phyloP scores from a whole-genome alignment of 2,888 invertebrate species.

The Plebejus anna region DNA sequence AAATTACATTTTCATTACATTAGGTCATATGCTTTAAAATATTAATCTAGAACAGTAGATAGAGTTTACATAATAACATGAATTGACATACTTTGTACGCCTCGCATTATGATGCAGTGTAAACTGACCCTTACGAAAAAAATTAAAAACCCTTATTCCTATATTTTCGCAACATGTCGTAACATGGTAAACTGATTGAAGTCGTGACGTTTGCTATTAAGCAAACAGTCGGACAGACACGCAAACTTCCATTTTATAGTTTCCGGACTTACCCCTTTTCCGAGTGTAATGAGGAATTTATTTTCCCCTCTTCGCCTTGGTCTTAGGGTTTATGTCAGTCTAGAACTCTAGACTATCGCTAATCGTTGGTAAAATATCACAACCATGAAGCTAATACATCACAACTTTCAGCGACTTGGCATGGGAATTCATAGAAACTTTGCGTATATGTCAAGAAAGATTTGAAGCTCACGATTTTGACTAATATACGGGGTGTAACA shows the following conservation, averaged over 20 bases:
- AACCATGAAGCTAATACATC: not conserved
- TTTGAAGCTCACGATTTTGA: not conserved
- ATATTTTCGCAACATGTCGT: not conserved
- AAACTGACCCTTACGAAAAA: too few species aligned
- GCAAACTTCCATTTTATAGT: conserved; percentile 1
- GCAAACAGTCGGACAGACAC: not conserved
- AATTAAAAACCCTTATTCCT: not conserved
- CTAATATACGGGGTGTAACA: not conserved
- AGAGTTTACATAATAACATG: too few species aligned
- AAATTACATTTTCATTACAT: too few species aligned
- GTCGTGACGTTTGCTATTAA: not conserved
- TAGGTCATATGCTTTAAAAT: too few species aligned
- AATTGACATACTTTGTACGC: too few species aligned
- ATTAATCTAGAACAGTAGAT: too few species aligned
- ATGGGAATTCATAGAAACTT: too few species aligned
- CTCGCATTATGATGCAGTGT: too few species aligned
- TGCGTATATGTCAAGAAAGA: not conserved
- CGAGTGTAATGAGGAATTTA: not conserved
- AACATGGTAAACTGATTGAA: not conserved
- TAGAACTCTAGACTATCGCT: not conserved
- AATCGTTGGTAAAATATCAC: not conserved
- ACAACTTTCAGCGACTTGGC: not conserved
- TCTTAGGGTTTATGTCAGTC: not conserved
- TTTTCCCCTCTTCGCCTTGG: not conserved
- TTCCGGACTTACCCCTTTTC: not conserved